Evolutionary conservation across 2,113 vertebrate species (phyloP).

Genomic region (Tonatia bakeri): DNA sequence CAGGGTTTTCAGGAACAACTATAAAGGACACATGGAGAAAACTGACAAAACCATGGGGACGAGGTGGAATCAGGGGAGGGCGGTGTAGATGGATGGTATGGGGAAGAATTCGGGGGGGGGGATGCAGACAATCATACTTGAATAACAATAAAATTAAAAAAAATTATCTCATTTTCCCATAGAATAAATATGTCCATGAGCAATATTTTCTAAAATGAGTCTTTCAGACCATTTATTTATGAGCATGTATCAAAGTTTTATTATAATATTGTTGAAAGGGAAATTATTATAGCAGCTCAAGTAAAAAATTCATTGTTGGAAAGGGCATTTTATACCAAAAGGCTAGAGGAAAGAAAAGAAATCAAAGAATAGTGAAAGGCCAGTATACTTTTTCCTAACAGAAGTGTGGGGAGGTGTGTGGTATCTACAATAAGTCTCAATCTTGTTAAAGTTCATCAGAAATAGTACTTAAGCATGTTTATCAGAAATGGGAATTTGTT

Average conservation of each 20-base stretch:
- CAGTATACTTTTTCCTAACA: not conserved
- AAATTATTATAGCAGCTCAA: not conserved
- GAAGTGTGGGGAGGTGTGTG: not conserved
- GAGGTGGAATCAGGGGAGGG: too few species aligned
- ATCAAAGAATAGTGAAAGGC: not conserved
- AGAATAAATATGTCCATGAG: not conserved
- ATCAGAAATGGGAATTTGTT: not conserved
- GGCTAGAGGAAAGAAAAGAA: not conserved
- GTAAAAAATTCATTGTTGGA: not conserved
- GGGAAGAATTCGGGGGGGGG: too few species aligned
- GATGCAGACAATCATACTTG: too few species aligned
- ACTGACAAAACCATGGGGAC: too few species aligned
- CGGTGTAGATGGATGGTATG: too few species aligned
- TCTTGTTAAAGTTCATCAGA: conserved; percentile 2
- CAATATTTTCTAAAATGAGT: conserved; percentile 32
- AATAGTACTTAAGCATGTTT: not conserved
- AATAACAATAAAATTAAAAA: too few species aligned
- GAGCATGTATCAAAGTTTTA: not conserved
- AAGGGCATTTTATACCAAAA: conserved; percentile 3
- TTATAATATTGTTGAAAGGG: not conserved
- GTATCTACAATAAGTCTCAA: not conserved
- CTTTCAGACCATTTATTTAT: not conserved
- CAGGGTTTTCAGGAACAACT: too few species aligned
- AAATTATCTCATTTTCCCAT: not conserved
- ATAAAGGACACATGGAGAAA: too few species aligned